Evolutionary conservation across 1,140 invertebrate genomes (phyloP).

Genomic region (Eumaeus atala): DNA sequence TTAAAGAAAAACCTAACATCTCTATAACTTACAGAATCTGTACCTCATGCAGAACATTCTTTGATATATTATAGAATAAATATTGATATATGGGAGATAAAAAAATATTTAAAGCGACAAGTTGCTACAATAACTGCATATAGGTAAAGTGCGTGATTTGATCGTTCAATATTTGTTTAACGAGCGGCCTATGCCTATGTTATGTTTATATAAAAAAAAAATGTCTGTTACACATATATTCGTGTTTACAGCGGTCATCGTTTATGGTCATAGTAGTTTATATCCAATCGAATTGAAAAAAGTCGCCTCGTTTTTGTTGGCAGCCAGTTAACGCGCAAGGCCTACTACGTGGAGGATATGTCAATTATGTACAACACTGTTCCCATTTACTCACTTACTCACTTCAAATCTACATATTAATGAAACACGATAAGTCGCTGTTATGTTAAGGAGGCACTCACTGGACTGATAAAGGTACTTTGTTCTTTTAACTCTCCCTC

Average conservation of each 20-base stretch:
- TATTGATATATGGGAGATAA: no score
- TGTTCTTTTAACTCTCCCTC: slow-evolving; percentile 4
- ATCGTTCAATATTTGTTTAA: slow-evolving; percentile 13
- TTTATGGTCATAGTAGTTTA: slow-evolving; percentile 26
- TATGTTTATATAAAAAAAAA: slow-evolving; percentile 7
- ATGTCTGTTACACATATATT: slow-evolving; percentile 24
- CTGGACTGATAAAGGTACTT: slow-evolving; percentile 25
- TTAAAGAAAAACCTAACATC: no score
- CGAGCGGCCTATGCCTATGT: slow-evolving; percentile 11
- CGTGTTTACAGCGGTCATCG: slow-evolving; percentile 19
- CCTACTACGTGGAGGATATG: slow-evolving; percentile 21
- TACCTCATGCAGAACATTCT: no score
- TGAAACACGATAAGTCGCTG: slow-evolving; percentile 29
- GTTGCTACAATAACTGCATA: no score
- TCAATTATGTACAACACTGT: slow-evolving; percentile 24
- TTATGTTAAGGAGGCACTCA: slow-evolving; percentile 24
- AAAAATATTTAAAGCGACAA: no score
- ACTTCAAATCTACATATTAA: slow-evolving; percentile 37
- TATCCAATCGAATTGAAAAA: slow-evolving; percentile 19
- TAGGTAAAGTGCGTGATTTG: background rate
- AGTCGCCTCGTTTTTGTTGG: slow-evolving; percentile 11
- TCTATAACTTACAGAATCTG: no score
- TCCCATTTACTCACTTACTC: slow-evolving; percentile 30
- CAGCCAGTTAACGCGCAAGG: background rate
- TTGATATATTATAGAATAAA: no score